These are phyloP conservation scores for Chaetops frenatus DNA, from an alignment of 2,113 vertebrate genomes.

Conservation along the genomic window DNA sequence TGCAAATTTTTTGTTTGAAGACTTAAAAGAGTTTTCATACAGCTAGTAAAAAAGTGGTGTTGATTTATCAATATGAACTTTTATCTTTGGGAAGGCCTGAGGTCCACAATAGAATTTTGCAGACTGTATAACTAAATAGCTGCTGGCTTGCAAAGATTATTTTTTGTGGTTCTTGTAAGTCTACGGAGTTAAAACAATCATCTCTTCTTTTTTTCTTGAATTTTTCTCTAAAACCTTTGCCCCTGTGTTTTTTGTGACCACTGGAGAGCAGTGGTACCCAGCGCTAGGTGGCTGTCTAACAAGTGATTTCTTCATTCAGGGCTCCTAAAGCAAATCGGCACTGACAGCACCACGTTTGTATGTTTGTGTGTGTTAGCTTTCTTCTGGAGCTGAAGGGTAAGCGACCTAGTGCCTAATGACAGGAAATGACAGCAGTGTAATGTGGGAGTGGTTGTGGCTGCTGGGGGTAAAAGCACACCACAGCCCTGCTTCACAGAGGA, in stretches of 20 bases:
- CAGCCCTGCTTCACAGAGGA: not conserved
- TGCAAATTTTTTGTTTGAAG: not conserved
- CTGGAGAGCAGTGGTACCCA: not conserved
- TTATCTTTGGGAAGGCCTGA: not conserved
- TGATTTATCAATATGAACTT: not conserved
- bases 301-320: not conserved
- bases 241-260: not conserved
- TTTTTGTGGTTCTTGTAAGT: not conserved
- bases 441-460: not conserved
- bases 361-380: not conserved
- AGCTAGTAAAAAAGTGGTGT: not conserved
- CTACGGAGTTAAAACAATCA: not conserved
- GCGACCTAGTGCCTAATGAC: not conserved
- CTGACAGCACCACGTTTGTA: not conserved
- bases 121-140: not conserved
- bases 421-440: not conserved
- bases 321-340: not conserved
- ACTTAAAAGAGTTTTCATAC: not conserved
- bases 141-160: not conserved
- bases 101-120: not conserved
- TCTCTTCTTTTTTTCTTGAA: not conserved
- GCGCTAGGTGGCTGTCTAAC: constrained; percentile 49
- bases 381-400: not conserved
- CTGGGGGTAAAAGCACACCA: not conserved
- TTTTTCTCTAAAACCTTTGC: not conserved